These are phyloP conservation scores for Xenopus laevis DNA, from an alignment of 2,113 vertebrate species.

Conservation along the genomic window DNA sequence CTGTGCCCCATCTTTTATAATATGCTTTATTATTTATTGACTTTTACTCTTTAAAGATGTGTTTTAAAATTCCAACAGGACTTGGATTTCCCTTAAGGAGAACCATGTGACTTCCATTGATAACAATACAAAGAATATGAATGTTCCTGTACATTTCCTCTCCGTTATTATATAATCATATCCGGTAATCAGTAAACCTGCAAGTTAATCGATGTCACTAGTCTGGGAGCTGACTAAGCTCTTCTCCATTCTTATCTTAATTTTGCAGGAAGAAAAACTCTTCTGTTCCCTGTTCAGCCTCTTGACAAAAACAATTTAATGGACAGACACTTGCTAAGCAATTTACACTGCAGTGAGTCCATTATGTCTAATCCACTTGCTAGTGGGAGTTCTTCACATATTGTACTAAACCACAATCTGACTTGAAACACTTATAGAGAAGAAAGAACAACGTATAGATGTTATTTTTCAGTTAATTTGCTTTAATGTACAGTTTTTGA, in stretches of 20 bases:
- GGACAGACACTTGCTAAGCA: conserved; percentile 14
- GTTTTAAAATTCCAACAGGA: no score
- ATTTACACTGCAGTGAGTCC: background rate
- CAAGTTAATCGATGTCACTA: background rate
- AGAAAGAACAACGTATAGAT: background rate
- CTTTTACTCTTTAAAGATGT: no score
- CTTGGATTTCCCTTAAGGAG: no score
- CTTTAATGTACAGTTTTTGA: no score
- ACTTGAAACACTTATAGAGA: background rate
- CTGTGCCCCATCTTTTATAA: no score
- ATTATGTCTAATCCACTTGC: background rate
- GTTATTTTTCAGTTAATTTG: no score
- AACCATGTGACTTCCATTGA: no score
- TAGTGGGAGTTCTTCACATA: background rate
- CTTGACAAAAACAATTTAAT: conserved; percentile 5
- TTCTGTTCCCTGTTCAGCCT: background rate
- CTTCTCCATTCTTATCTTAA: background rate
- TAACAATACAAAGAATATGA: no score
- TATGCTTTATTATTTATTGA: no score
- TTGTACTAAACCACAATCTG: background rate
- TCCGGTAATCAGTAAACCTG: background rate
- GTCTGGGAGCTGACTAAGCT: background rate
- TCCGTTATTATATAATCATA: background rate
- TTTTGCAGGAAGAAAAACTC: background rate
- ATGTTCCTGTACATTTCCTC: no score